A percentile compares a stretch with the other conserved stretches of the same genome.
Conservation (phyloP, 2,888 invertebrate species). For the Andrena bicolor region DNA sequence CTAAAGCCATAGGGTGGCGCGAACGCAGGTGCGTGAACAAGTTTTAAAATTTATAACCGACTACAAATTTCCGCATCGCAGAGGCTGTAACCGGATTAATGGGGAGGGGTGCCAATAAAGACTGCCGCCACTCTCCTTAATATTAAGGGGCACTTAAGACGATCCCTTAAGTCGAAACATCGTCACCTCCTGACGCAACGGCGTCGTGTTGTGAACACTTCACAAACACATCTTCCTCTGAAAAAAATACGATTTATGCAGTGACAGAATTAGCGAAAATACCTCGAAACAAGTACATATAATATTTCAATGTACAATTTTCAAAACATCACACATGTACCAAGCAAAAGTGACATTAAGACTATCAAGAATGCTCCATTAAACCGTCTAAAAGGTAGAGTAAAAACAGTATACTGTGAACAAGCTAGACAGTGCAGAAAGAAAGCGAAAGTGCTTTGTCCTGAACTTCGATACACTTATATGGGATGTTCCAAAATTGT, state of each 20-base stretch:
- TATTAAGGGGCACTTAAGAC: slow-evolving; percentile 70
- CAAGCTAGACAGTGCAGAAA: no score
- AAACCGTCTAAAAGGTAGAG: no score
- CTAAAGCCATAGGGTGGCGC: slow-evolving; percentile 17
- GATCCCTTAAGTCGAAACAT: slow-evolving; percentile 53
- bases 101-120: slow-evolving; percentile 64
- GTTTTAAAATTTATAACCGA: slow-evolving; percentile 75
- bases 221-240: not conserved
- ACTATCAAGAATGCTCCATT: no score
- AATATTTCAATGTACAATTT: not conserved
- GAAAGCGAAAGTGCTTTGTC: no score
- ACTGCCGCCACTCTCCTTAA: slow-evolving; percentile 56
- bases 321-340: no score
- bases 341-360: no score
- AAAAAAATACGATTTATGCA: not conserved
- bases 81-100: slow-evolving; percentile 68
- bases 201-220: not conserved
- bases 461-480: no score
- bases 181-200: slow-evolving; percentile 30
- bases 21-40: slow-evolving; percentile 68
- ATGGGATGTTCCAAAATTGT: no score
- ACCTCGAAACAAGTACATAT: not conserved
- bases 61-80: slow-evolving; percentile 69
- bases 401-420: no score
- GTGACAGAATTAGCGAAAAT: not conserved